Evolutionary conservation across 1,140 invertebrate genomes (phyloP).

Genomic region (Drosophila busckii): DNA sequence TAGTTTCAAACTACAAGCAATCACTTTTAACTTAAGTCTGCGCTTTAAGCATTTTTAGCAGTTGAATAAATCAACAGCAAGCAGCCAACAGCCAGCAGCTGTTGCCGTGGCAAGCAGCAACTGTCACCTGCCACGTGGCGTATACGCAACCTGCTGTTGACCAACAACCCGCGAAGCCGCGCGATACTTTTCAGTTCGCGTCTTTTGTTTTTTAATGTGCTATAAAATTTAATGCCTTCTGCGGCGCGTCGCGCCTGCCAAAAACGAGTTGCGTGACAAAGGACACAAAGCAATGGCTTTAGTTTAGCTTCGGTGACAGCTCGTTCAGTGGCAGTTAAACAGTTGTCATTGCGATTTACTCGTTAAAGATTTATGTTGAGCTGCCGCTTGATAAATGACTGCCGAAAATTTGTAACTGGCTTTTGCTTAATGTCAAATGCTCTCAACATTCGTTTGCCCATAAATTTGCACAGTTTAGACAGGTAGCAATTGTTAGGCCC

Average conservation of each 20-base stretch:
- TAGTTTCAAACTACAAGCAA: no score
- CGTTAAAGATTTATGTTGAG: conserved; percentile 59
- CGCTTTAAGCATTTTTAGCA: no score
- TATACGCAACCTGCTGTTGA: conserved; percentile 43
- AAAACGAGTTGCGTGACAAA: conserved; percentile 51
- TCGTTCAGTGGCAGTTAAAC: conserved; percentile 23
- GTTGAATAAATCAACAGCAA: conserved; percentile 59
- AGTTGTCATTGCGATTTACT: conserved; percentile 61
- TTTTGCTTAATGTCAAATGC: conserved; percentile 36
- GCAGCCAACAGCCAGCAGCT: conserved; percentile 1
- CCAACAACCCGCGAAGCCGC: conserved; percentile 14
- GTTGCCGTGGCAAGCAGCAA: no score
- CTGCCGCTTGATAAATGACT: conserved; percentile 61
- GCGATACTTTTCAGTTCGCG: conserved; percentile 40
- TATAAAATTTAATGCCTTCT: conserved; percentile 65
- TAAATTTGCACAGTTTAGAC: conserved; percentile 55
- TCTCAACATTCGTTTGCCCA: conserved; percentile 28
- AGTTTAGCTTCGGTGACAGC: conserved; percentile 11
- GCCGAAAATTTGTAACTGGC: conserved; percentile 49
- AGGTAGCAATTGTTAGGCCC: conserved; percentile 29
- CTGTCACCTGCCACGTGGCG: conserved; percentile 34
- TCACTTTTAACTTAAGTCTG: no score
- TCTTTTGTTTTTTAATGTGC: conserved; percentile 69
- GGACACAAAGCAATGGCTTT: conserved; percentile 34
- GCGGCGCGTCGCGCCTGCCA: neutral